These are phyloP conservation scores for Anodontia alba DNA, from an alignment of 2,888 invertebrate genomes.

Conservation along the genomic window DNA sequence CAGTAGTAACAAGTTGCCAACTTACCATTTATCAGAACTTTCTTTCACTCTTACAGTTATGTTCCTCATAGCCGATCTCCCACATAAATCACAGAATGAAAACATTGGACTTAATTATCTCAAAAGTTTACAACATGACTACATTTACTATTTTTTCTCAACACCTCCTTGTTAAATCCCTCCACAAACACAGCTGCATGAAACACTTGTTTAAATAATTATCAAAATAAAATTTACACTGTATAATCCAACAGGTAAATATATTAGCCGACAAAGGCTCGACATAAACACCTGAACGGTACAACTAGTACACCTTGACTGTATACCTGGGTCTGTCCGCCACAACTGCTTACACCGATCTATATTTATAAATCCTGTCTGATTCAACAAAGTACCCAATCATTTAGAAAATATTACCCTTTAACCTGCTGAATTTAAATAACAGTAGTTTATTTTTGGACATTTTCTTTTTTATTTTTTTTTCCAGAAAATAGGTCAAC, in stretches of 20 bases:
- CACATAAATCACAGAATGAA: conserved; percentile 10
- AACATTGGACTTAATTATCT: not conserved
- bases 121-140: too few relatives aligned
- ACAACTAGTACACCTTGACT: not conserved
- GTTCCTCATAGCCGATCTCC: not conserved
- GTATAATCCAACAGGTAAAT: conserved; percentile 14
- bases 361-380: conserved; percentile 6
- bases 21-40: not conserved
- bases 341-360: not conserved
- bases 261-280: not conserved
- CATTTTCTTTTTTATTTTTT: too few relatives aligned
- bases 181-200: not conserved
- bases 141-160: not conserved
- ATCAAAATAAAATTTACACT: not conserved
- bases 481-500: too few relatives aligned
- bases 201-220: conserved; percentile 15
- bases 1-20: too few relatives aligned
- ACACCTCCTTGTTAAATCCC: not conserved
- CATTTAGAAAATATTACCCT: not conserved
- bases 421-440: too few relatives aligned
- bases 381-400: not conserved
- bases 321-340: conserved; percentile 7
- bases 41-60: not conserved
- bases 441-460: too few relatives aligned
- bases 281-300: conserved; percentile 5